Evolutionary conservation across 53 echinoderm and acorn worm species (phyloP).

Genomic region (Mesocentrotus franciscanus): DNA sequence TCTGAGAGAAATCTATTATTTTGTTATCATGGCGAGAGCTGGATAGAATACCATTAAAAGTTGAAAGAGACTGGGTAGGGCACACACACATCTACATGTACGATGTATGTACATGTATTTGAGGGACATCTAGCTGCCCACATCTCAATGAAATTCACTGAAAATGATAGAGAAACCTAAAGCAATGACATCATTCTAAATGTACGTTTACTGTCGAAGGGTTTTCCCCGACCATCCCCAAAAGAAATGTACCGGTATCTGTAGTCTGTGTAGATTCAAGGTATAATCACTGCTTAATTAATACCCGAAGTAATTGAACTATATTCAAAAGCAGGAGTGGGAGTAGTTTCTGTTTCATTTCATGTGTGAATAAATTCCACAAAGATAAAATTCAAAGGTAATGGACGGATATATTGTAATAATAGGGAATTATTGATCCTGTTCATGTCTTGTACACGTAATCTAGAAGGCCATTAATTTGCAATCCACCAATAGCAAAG

Average conservation of each 20-base stretch:
- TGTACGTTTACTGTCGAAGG: not conserved
- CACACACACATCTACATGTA: too few species aligned
- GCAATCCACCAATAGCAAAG: not conserved
- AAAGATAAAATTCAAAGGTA: not conserved
- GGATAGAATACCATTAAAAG: too few species aligned
- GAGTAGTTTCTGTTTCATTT: conserved; percentile 43
- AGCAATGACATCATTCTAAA: too few species aligned
- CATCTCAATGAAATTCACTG: not conserved
- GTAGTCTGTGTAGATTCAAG: not conserved
- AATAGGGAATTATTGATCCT: not conserved
- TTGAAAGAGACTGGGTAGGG: too few species aligned
- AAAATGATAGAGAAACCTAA: not conserved
- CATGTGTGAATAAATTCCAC: not conserved
- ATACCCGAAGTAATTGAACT: not conserved
- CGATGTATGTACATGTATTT: too few species aligned
- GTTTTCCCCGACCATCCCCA: not conserved
- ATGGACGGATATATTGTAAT: not conserved
- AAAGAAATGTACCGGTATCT: not conserved
- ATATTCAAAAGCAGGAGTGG: not conserved
- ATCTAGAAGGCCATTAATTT: not conserved
- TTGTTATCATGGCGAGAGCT: too few species aligned
- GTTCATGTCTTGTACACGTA: not conserved
- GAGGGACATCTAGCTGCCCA: too few species aligned
- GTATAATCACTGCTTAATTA: not conserved
- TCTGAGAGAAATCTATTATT: too few species aligned